These are phyloP conservation scores for Argynnis bischoffii DNA, from an alignment of 2,888 invertebrate species.

Conservation along the genomic window DNA sequence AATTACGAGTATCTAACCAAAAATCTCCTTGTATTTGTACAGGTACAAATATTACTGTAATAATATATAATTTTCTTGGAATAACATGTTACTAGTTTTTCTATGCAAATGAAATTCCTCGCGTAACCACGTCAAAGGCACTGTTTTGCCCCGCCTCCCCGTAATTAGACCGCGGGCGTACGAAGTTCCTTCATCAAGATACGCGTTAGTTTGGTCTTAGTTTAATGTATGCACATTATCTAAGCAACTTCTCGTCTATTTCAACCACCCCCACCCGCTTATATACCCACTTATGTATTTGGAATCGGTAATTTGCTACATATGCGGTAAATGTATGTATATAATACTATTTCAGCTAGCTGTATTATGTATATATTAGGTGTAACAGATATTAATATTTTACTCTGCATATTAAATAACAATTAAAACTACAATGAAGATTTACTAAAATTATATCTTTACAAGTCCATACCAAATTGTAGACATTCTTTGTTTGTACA, in stretches of 20 bases:
- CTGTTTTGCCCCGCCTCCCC: constrained; percentile 52
- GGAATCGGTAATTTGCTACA: constrained; percentile 42
- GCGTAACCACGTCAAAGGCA: constrained; percentile 47
- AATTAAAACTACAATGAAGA: no score
- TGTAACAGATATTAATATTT: constrained; percentile 1
- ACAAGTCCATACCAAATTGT: no score
- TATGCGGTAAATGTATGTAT: constrained; percentile 24
- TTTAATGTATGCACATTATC: constrained; percentile 83
- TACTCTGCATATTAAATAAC: background rate
- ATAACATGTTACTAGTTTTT: constrained; percentile 40
- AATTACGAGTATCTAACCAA: background rate
- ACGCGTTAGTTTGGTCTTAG: constrained; percentile 78
- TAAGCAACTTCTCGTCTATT: constrained; percentile 71
- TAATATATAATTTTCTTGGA: background rate
- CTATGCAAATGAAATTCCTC: constrained; percentile 48
- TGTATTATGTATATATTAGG: background rate
- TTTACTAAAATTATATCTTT: no score
- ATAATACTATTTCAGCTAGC: background rate
- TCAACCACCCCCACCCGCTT: constrained; percentile 47
- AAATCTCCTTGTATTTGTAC: background rate
- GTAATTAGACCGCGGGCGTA: constrained; percentile 74
- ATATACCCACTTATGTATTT: constrained; percentile 60
- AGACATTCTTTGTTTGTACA: no score
- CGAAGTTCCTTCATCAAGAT: constrained; percentile 79
- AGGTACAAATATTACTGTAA: background rate